phyloP scores from a whole-genome alignment of 2,113 vertebrate species.

The Lepisosteus oculatus region DNA sequence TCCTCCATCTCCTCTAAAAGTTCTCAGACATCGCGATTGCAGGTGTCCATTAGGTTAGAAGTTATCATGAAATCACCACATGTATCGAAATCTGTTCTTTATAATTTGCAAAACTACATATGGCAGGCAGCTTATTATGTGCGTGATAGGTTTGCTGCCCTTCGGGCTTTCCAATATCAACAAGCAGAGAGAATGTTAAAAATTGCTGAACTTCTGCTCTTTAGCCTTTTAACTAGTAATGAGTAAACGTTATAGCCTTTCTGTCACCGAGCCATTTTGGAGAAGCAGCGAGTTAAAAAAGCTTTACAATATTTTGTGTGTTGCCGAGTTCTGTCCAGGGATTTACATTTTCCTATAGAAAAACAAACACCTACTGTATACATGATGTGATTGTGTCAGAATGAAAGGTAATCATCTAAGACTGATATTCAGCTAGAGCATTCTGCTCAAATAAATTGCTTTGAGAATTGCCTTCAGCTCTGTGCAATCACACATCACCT shows the following conservation, averaged over 20 bases:
- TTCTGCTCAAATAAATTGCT: constrained; percentile 4
- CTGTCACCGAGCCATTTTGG: neutral
- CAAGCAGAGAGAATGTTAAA: too few relatives aligned
- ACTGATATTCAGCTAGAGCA: neutral
- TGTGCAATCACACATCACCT: constrained; percentile 4
- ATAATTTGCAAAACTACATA: too few relatives aligned
- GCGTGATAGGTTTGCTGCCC: too few relatives aligned
- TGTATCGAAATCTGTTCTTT: too few relatives aligned
- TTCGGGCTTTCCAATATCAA: too few relatives aligned
- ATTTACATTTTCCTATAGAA: constrained; percentile 3
- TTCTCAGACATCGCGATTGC: too few relatives aligned
- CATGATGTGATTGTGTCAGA: constrained; percentile 2
- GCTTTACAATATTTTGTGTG: neutral
- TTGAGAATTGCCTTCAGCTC: constrained; percentile 1
- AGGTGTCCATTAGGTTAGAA: too few relatives aligned
- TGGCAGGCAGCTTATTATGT: too few relatives aligned
- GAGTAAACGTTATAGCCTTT: neutral
- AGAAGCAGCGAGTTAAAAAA: neutral
- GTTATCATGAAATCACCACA: too few relatives aligned
- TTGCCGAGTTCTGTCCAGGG: constrained; percentile 4
- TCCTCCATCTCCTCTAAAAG: too few relatives aligned
- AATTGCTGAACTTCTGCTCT: too few relatives aligned
- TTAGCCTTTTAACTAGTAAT: neutral
- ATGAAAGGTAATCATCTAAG: constrained; percentile 14
- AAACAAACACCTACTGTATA: constrained; percentile 1